Evolutionary conservation across 2,888 invertebrate species (phyloP).

Genomic region (Drosophila neonasuta): DNA sequence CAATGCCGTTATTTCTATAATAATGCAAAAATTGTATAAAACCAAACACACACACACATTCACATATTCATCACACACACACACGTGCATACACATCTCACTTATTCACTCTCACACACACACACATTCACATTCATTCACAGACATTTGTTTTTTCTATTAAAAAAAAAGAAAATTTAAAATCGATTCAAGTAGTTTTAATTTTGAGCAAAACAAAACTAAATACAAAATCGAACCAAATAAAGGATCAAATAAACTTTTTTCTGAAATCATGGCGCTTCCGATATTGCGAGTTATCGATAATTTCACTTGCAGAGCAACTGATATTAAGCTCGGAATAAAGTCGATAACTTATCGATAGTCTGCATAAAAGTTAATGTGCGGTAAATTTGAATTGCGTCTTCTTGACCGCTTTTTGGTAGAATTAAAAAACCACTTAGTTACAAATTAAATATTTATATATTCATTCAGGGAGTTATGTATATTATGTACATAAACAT

Average conservation of each 20-base stretch:
- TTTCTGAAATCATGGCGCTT: constrained; percentile 1
- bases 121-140: constrained; percentile 20
- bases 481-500: constrained; percentile 40
- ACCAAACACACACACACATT: constrained; percentile 25
- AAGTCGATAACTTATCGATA: constrained; percentile 3
- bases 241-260: constrained; percentile 21
- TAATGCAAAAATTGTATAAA: constrained; percentile 67
- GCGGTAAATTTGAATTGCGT: neutral
- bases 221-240: constrained; percentile 23
- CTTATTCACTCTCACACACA: constrained; percentile 15
- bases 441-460: constrained; percentile 5
- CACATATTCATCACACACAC: constrained; percentile 13
- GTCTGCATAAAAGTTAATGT: neutral
- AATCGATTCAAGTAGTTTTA: constrained; percentile 50
- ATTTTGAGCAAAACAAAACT: constrained; percentile 28
- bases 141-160: constrained; percentile 70
- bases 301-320: neutral
- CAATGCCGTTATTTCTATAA: constrained; percentile 65
- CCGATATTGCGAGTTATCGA: neutral
- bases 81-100: constrained; percentile 17
- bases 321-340: neutral
- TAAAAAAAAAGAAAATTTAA: constrained; percentile 53
- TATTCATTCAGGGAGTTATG: constrained; percentile 13
- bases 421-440: neutral
- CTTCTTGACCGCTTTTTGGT: neutral